phyloP scores from a whole-genome alignment of 2,797 vertebrate genomes.

The Melanotaenia pygmaea region DNA sequence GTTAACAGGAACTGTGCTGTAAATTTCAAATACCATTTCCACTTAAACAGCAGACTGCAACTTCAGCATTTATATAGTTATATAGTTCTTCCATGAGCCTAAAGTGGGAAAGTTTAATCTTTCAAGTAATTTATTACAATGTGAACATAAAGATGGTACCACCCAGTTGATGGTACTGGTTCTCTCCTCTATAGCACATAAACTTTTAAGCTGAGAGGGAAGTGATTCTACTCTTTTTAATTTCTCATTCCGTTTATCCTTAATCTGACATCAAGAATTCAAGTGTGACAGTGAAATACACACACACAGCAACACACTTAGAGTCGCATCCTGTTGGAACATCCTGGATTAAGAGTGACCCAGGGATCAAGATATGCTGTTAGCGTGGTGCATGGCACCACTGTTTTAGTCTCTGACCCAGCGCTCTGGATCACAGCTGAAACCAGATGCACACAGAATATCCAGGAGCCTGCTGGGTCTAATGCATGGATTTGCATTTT shows the following conservation, averaged over 20 bases:
- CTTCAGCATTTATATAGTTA: constrained; percentile 23
- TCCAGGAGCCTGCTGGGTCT: background rate
- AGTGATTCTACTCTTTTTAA: constrained; percentile 11
- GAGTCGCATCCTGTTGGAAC: constrained; percentile 46
- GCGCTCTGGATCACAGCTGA: constrained; percentile 15
- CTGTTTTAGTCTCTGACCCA: constrained; percentile 40
- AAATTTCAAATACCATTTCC: constrained; percentile 24
- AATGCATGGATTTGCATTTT: constrained; percentile 7
- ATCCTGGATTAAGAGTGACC: constrained; percentile 69
- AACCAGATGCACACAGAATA: constrained; percentile 8
- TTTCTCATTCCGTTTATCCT: constrained; percentile 30
- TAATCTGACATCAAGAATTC: constrained; percentile 47
- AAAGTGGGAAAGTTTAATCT: background rate
- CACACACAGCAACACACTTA: constrained; percentile 17
- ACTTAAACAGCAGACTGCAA: constrained; percentile 21
- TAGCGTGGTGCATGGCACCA: constrained; percentile 29
- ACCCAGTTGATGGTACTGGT: background rate
- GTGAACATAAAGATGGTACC: background rate
- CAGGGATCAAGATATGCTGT: constrained; percentile 63
- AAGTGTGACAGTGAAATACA: constrained; percentile 25
- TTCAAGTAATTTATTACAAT: background rate
- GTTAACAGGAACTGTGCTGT: background rate
- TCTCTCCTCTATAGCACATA: constrained; percentile 15
- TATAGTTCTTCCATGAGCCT: background rate
- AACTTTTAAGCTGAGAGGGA: constrained; percentile 6